Evolutionary conservation across 2,797 vertebrate genomes (phyloP).

Genomic region (Forpus xanthops): DNA sequence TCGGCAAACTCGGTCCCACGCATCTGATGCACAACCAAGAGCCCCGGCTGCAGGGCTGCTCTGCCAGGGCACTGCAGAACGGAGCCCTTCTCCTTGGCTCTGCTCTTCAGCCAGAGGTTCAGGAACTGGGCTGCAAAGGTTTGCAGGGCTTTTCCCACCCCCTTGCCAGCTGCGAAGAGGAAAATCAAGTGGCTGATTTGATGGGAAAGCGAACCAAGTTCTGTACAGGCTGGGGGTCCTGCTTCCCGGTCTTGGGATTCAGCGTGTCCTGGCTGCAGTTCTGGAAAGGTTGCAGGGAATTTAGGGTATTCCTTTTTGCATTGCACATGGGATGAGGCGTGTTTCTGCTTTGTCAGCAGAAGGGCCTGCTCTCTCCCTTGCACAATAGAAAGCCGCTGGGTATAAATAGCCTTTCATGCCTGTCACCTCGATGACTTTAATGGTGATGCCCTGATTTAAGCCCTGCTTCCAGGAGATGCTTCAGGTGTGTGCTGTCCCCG

Average conservation of each 20-base stretch:
- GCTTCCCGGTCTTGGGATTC: accelerated
- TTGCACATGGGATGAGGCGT: neutral
- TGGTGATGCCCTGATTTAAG: constrained; percentile 37
- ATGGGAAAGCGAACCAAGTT: neutral
- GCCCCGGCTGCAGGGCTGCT: neutral
- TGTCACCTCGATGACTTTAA: constrained; percentile 3
- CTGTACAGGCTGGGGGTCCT: accelerated
- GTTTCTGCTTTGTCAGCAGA: constrained; percentile 44
- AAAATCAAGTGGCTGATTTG: neutral
- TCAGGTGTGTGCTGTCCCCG: neutral
- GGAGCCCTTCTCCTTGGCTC: neutral
- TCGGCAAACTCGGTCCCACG: constrained; percentile 53
- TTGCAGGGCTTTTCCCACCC: neutral
- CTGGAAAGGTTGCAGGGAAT: neutral
- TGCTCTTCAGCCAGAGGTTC: neutral
- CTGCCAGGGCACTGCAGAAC: neutral
- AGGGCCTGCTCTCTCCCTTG: neutral
- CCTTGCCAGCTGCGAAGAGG: neutral
- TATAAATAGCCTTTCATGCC: constrained; percentile 29
- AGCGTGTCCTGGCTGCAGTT: neutral
- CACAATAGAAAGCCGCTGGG: neutral
- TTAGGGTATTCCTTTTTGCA: neutral
- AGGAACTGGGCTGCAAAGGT: neutral
- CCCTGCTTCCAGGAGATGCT: neutral
- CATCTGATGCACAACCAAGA: neutral